A percentile compares a stretch with the other conserved stretches of the same genome.
Evolutionary conservation across 2,888 invertebrate species (phyloP).

Genomic region (Agrotis segetum): DNA sequence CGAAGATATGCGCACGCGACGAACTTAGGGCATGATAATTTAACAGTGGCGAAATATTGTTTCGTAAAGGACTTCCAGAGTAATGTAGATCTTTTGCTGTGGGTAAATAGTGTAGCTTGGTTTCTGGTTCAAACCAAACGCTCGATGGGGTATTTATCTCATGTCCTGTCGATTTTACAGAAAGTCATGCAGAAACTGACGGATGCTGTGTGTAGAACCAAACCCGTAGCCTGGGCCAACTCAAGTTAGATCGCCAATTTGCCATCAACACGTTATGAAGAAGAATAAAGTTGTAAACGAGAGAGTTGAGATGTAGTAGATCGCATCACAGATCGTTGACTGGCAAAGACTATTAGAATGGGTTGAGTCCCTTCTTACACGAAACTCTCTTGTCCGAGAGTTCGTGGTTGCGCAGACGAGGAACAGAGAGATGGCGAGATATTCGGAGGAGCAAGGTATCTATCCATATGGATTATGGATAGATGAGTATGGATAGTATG

Average conservation of each 20-base stretch:
- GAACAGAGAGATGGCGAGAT: no score
- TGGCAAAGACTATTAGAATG: no score
- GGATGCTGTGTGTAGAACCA: background rate
- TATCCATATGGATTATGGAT: no score
- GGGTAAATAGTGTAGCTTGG: no score
- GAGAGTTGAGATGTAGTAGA: no score
- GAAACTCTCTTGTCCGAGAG: no score
- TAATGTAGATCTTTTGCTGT: slow-evolving; percentile 30
- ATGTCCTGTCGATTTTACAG: background rate
- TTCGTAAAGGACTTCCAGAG: slow-evolving; percentile 49
- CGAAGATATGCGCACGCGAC: slow-evolving; percentile 85
- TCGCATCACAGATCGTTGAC: no score
- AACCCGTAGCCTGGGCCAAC: background rate
- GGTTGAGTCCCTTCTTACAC: no score
- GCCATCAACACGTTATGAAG: background rate
- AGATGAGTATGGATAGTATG: no score
- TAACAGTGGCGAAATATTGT: slow-evolving; percentile 65
- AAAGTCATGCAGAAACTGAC: background rate
- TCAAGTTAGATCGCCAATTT: background rate
- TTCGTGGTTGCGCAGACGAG: no score
- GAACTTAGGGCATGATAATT: slow-evolving; percentile 65
- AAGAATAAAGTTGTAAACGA: background rate
- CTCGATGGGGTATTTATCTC: background rate
- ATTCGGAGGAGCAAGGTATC: no score
- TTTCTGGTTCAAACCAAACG: no score